Percentiles rank a stretch among this genome's conserved stretches.
Conservation (phyloP, 2,797 vertebrate genomes). For the Kryptopterus vitreolus region DNA sequence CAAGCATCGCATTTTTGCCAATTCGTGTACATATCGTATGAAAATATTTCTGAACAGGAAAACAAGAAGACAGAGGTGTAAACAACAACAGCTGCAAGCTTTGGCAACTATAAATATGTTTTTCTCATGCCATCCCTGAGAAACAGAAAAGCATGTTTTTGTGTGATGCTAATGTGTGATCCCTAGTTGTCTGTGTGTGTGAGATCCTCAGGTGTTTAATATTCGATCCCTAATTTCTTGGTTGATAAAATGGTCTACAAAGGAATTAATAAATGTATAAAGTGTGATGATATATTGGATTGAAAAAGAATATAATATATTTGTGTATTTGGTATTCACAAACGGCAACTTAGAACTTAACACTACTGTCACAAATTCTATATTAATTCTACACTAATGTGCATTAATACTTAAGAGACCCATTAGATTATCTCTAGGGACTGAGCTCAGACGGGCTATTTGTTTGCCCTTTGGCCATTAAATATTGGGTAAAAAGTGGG, state of each 20-base stretch:
- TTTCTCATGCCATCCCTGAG: background rate
- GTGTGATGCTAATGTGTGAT: conserved; percentile 12
- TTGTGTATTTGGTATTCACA: background rate
- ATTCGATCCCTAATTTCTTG: background rate
- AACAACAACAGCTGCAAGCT: conserved; percentile 3
- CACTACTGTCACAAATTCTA: too few species aligned
- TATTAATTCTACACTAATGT: background rate
- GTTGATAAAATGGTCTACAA: background rate
- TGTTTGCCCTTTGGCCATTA: background rate
- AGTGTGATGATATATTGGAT: too few species aligned
- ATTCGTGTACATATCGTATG: background rate
- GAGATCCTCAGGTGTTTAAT: background rate
- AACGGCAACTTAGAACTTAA: too few species aligned
- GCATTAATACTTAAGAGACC: background rate
- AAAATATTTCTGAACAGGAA: background rate
- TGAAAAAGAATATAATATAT: background rate
- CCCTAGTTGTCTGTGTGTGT: conserved; percentile 4
- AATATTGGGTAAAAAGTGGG: background rate
- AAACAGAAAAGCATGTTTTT: background rate
- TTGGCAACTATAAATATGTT: conserved; percentile 8
- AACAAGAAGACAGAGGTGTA: background rate
- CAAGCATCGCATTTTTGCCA: background rate
- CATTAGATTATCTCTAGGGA: too few species aligned
- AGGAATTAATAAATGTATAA: background rate
- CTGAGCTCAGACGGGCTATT: too few species aligned